phyloP scores from a whole-genome alignment of 1,140 invertebrate genomes.

The Arctopsyche grandis region DNA sequence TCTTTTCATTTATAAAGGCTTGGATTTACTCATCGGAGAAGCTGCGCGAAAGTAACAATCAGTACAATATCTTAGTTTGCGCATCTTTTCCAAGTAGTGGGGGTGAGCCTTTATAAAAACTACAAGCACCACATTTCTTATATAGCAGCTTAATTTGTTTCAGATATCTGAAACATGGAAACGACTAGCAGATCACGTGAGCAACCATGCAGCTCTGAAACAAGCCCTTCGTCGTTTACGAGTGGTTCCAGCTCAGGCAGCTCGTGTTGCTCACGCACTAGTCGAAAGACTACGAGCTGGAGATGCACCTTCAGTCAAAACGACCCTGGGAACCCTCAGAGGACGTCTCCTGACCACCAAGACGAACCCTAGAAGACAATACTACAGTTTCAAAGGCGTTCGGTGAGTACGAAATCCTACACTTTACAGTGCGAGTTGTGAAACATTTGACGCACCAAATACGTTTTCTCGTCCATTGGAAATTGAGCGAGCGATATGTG shows the following conservation, averaged over 20 bases:
- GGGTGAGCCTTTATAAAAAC: too few species aligned
- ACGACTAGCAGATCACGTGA: conserved; percentile 62
- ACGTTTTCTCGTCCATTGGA: too few species aligned
- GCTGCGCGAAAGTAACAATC: too few species aligned
- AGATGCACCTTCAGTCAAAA: conserved; percentile 63
- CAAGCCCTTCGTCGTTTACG: conserved; percentile 62
- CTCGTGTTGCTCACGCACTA: conserved; percentile 62
- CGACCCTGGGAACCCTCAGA: conserved; percentile 64
- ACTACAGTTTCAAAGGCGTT: conserved; percentile 70
- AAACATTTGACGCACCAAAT: too few species aligned
- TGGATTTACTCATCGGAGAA: too few species aligned
- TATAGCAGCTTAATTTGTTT: neutral
- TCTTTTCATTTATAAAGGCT: too few species aligned
- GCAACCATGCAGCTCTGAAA: conserved; percentile 63
- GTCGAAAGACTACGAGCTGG: conserved; percentile 65
- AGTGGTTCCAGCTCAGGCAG: conserved; percentile 62
- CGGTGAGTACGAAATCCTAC: conserved; percentile 59
- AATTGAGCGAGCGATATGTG: too few species aligned
- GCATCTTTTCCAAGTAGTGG: too few species aligned
- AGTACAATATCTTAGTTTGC: too few species aligned
- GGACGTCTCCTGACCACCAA: conserved; percentile 66
- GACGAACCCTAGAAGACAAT: conserved; percentile 64
- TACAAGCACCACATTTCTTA: neutral
- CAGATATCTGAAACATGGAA: conserved; percentile 65
- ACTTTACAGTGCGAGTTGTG: neutral